Conservation (phyloP, 2,888 invertebrate species). For the Trichogramma dendrolimi region DNA sequence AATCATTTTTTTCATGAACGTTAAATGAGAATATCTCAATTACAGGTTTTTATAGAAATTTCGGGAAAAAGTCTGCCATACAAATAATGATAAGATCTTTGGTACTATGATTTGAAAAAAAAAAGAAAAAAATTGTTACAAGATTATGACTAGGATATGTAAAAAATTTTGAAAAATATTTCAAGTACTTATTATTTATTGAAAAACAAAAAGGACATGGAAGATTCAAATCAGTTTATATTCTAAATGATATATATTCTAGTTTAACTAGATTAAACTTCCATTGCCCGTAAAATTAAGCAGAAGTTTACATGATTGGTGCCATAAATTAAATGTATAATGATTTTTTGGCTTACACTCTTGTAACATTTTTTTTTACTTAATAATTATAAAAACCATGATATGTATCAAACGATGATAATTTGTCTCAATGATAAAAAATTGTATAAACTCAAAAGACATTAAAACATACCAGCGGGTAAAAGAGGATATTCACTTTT, state of each 20-base stretch:
- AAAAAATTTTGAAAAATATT: slow-evolving; percentile 31
- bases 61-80: too few relatives aligned
- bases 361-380: background rate
- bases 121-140: slow-evolving; percentile 5
- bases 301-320: too few relatives aligned
- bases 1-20: slow-evolving; percentile 26
- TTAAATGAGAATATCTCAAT: too few relatives aligned
- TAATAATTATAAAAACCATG: slow-evolving; percentile 12
- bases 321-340: too few relatives aligned
- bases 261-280: too few relatives aligned
- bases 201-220: slow-evolving; percentile 14
- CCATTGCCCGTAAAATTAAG: too few relatives aligned
- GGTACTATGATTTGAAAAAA: too few relatives aligned
- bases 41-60: too few relatives aligned
- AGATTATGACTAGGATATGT: slow-evolving; percentile 33
- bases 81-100: too few relatives aligned
- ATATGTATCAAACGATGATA: slow-evolving; percentile 28
- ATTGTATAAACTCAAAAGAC: slow-evolving; percentile 1
- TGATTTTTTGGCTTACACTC: too few relatives aligned
- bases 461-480: slow-evolving; percentile 48
- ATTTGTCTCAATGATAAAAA: background rate
- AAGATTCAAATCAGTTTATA: background rate
- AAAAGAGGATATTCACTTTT: slow-evolving; percentile 47
- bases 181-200: slow-evolving; percentile 32
- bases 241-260: background rate